phyloP scores from a whole-genome alignment of 2,113 vertebrate species.

The Nibea coibor region DNA sequence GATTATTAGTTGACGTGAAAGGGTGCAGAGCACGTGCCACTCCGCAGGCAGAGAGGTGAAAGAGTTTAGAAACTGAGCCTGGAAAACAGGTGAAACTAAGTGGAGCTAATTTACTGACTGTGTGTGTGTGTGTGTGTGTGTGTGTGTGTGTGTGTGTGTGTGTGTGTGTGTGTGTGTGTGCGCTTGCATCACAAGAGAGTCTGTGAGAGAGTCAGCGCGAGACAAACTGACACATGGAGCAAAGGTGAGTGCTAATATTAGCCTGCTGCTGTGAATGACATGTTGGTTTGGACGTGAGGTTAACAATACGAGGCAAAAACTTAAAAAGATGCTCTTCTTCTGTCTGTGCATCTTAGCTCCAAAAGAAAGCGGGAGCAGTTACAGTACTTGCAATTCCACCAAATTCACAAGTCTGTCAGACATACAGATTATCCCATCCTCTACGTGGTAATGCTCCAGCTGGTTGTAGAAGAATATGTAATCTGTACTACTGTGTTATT shows the following conservation, averaged over 20 bases:
- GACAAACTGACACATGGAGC: constrained; percentile 29
- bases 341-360: neutral
- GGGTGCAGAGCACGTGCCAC: neutral
- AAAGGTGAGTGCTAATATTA: constrained; percentile 55
- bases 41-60: constrained; percentile 39
- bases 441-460: too few species aligned
- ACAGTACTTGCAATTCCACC: neutral
- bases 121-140: neutral
- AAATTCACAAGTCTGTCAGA: neutral
- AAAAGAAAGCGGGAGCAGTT: neutral
- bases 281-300: constrained; percentile 19
- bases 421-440: neutral
- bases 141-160: constrained; percentile 1
- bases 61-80: constrained; percentile 35
- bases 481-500: neutral
- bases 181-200: constrained; percentile 1
- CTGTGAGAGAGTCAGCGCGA: neutral
- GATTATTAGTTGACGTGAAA: constrained; percentile 6
- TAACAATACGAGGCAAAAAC: constrained; percentile 14
- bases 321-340: neutral
- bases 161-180: neutral
- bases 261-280: constrained; percentile 24
- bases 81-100: constrained; percentile 66
- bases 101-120: constrained; percentile 25
- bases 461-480: neutral